Conservation (phyloP, 2,797 vertebrate genomes). For the Heterohyrax brucei region DNA sequence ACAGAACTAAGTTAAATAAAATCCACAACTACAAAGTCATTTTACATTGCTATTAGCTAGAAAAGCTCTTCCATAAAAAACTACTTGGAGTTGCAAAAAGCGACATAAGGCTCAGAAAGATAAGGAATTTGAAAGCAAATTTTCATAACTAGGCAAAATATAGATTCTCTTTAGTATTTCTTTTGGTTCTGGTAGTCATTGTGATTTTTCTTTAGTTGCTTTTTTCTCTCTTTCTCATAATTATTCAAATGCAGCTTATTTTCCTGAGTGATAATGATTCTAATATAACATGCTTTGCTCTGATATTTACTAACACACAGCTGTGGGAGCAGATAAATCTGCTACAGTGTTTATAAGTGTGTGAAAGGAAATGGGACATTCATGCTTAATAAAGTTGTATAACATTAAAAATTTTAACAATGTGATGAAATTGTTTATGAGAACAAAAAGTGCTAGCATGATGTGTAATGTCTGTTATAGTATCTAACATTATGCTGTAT, state of each 20-base stretch:
- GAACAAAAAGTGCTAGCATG: slow-evolving; percentile 68
- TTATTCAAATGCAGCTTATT: slow-evolving; percentile 55
- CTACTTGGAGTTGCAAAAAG: slow-evolving; percentile 11
- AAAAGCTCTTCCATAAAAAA: neutral
- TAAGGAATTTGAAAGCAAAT: slow-evolving; percentile 32
- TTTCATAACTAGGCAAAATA: neutral
- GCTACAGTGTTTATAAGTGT: slow-evolving; percentile 19
- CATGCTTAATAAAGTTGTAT: slow-evolving; percentile 55
- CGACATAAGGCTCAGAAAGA: neutral
- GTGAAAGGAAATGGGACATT: slow-evolving; percentile 20
- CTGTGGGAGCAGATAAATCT: slow-evolving; percentile 60
- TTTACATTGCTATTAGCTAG: neutral
- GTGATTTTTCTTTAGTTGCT: slow-evolving; percentile 56
- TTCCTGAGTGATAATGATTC: slow-evolving; percentile 72
- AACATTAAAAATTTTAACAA: slow-evolving; percentile 67
- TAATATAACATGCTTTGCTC: slow-evolving; percentile 50
- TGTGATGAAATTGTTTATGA: slow-evolving; percentile 73
- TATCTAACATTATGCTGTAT: slow-evolving; percentile 62
- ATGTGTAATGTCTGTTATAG: slow-evolving; percentile 42
- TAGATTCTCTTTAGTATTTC: slow-evolving; percentile 33
- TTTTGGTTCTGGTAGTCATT: neutral
- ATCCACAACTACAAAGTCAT: neutral
- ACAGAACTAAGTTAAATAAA: slow-evolving; percentile 37
- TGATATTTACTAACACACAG: slow-evolving; percentile 77
- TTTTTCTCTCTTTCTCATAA: slow-evolving; percentile 65